Percentiles rank a stretch among this genome's conserved stretches.
phyloP scores from a whole-genome alignment of 2,797 vertebrate species.

The Cetoscarus ocellatus region DNA sequence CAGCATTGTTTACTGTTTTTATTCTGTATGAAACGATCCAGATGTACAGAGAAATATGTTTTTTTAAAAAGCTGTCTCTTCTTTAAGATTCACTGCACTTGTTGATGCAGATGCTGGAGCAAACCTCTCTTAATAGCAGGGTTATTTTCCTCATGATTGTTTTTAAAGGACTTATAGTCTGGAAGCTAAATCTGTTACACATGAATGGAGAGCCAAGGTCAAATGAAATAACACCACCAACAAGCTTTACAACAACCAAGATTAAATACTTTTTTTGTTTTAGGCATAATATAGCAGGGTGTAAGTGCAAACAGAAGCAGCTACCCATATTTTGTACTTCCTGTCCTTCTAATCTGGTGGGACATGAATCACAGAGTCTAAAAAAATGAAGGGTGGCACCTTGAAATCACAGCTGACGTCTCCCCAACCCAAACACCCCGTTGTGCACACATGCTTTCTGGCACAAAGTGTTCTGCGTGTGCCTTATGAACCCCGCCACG shows the following conservation, averaged over 20 bases:
- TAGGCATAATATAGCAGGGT: constrained; percentile 3
- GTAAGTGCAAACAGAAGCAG: constrained; percentile 51
- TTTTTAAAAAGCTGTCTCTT: constrained; percentile 55
- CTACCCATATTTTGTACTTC: constrained; percentile 41
- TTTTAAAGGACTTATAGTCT: constrained; percentile 31
- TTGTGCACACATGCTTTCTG: constrained; percentile 79
- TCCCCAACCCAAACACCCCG: constrained; percentile 50
- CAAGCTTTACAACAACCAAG: constrained; percentile 36
- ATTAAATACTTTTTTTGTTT: constrained; percentile 24
- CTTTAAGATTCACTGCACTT: constrained; percentile 67
- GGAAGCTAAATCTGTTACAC: constrained; percentile 28
- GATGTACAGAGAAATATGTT: constrained; percentile 69
- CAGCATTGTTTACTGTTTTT: constrained; percentile 71
- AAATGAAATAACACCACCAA: constrained; percentile 28
- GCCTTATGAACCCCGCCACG: constrained; percentile 71
- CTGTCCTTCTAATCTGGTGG: constrained; percentile 37
- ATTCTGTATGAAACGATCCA: constrained; percentile 72
- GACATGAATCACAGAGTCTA: constrained; percentile 44
- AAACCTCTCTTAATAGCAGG: constrained; percentile 74
- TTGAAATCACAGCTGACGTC: constrained; percentile 53
- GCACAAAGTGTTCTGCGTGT: constrained; percentile 77
- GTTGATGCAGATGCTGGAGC: constrained; percentile 67
- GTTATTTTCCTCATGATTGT: constrained; percentile 50
- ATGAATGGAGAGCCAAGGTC: constrained; percentile 42
- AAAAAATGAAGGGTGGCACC: constrained; percentile 51